Conservation (phyloP, 2,888 invertebrate genomes). For the Andrena chrysosceles region DNA sequence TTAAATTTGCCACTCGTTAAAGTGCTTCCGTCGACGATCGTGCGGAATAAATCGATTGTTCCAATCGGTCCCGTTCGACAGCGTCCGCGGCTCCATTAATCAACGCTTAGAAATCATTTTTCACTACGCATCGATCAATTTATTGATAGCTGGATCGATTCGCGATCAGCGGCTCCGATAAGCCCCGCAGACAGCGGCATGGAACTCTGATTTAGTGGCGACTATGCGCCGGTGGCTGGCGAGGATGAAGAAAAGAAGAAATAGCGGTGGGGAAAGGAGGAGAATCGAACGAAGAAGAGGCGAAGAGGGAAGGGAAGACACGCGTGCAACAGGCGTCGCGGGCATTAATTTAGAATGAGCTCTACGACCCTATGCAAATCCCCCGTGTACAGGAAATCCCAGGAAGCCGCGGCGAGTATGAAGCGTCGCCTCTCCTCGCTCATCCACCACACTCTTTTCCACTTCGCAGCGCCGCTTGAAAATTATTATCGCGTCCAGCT, state of each 20-base stretch:
- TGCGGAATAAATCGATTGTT: slow-evolving; percentile 24
- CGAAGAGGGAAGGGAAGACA: slow-evolving; percentile 54
- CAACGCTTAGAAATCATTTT: slow-evolving; percentile 39
- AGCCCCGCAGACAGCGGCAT: slow-evolving; percentile 34
- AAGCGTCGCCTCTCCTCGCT: slow-evolving; percentile 29
- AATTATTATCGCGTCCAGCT: slow-evolving; percentile 65
- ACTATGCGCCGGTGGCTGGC: slow-evolving; percentile 24
- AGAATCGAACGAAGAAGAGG: slow-evolving; percentile 19
- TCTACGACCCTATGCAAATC: slow-evolving; percentile 74
- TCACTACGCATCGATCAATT: slow-evolving; percentile 48
- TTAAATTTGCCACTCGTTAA: slow-evolving; percentile 7
- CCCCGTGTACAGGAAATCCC: slow-evolving; percentile 80
- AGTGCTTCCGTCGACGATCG: slow-evolving; percentile 14
- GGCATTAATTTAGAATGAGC: slow-evolving; percentile 78
- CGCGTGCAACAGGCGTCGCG: slow-evolving; percentile 77
- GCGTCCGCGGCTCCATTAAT: slow-evolving; percentile 31
- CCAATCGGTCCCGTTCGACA: slow-evolving; percentile 3
- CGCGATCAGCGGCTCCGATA: slow-evolving; percentile 37
- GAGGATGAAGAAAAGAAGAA: slow-evolving; percentile 26
- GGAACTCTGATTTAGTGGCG: slow-evolving; percentile 53
- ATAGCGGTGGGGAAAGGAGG: slow-evolving; percentile 15
- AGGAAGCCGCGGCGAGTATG: slow-evolving; percentile 56
- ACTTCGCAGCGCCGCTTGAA: slow-evolving; percentile 28
- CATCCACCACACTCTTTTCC: slow-evolving; percentile 21
- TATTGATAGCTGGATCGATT: slow-evolving; percentile 50